Evolutionary conservation across 2,113 vertebrate species (phyloP).

Genomic region (Bos javanicus): DNA sequence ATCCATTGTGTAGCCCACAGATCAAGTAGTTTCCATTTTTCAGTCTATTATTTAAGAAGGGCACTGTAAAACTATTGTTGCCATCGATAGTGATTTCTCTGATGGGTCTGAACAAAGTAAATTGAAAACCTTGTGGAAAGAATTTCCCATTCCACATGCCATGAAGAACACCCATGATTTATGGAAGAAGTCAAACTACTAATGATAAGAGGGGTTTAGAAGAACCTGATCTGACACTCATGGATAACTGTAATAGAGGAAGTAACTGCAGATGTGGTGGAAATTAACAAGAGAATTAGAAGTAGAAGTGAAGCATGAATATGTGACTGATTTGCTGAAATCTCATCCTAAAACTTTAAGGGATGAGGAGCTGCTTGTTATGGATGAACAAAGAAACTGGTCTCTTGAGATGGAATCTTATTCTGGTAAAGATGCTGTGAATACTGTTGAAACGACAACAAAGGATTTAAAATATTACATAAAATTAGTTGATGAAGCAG

Average conservation of each 20-base stretch:
- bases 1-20: neutral
- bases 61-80: neutral
- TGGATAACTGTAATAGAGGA: neutral
- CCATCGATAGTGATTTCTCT: neutral
- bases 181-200: neutral
- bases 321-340: neutral
- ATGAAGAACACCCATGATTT: neutral
- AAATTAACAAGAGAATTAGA: neutral
- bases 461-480: neutral
- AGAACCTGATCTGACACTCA: neutral
- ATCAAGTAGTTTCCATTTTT: neutral
- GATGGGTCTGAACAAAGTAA: neutral
- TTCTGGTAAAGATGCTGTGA: neutral
- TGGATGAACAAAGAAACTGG: neutral
- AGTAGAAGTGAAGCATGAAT: neutral
- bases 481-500: neutral
- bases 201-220: neutral
- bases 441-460: neutral
- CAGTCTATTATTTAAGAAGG: neutral
- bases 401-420: neutral
- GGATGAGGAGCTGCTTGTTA: neutral
- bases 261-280: neutral
- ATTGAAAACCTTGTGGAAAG: neutral
- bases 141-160: neutral
- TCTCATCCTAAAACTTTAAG: neutral